A percentile compares a stretch with the other conserved stretches of the same genome.
Conservation (phyloP, 2,113 vertebrate genomes). For the Tachuris rubrigastra region DNA sequence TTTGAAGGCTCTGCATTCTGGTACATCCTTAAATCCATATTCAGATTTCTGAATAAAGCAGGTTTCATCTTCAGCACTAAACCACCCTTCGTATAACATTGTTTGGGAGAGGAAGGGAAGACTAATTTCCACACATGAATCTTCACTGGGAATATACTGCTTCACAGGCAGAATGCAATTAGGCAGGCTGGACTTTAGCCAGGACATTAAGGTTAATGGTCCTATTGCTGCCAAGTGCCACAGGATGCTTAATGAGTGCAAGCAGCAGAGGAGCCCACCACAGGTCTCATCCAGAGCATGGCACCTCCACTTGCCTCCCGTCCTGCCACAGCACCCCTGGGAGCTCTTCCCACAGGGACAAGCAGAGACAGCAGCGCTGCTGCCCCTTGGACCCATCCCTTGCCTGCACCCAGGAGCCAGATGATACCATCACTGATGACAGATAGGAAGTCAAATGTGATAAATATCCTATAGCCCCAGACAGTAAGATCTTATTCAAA, state of each 20-base stretch:
- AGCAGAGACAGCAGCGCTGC: not conserved
- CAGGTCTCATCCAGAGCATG: rapidly evolving
- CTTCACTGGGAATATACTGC: not conserved
- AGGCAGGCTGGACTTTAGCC: not conserved
- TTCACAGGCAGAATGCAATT: not conserved
- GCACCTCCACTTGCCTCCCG: not conserved
- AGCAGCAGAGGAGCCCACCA: not conserved
- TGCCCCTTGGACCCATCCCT: rapidly evolving
- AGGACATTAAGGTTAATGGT: not conserved
- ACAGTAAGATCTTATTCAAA: not conserved
- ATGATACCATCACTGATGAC: not conserved
- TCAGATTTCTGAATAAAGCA: not conserved
- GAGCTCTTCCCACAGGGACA: rapidly evolving
- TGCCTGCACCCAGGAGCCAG: not conserved
- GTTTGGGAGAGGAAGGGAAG: not conserved
- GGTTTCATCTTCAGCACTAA: not conserved
- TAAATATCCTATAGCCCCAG: not conserved
- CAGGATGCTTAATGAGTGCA: not conserved
- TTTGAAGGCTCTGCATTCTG: not conserved
- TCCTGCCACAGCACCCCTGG: rapidly evolving
- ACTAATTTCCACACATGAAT: not conserved
- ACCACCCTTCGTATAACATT: not conserved
- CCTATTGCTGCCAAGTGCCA: not conserved
- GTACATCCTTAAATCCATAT: not conserved
- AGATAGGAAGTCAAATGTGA: not conserved